Evolutionary conservation across 2,888 invertebrate species (phyloP).

Genomic region (Periphyllus acericola): DNA sequence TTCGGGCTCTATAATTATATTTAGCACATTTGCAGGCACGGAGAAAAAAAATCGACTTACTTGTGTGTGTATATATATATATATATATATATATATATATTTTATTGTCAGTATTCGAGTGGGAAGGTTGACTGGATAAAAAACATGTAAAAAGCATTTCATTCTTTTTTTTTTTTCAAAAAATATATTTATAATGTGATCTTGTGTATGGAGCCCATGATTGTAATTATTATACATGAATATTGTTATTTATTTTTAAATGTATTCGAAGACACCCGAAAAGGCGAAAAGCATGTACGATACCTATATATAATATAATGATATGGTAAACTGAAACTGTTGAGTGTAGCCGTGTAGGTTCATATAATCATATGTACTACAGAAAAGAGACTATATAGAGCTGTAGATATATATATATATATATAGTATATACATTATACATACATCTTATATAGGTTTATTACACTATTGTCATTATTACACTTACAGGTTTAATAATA

Average conservation of each 20-base stretch:
- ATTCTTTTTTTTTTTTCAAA: background rate
- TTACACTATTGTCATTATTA: too few species aligned
- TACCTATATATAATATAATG: background rate
- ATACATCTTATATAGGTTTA: too few species aligned
- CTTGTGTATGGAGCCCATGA: background rate
- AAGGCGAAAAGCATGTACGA: background rate
- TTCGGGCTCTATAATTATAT: slow-evolving; percentile 46
- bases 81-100: too few species aligned
- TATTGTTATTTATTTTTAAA: background rate
- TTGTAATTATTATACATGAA: slow-evolving; percentile 16
- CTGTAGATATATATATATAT: too few species aligned
- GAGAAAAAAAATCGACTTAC: slow-evolving; percentile 33
- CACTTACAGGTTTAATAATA: too few species aligned
- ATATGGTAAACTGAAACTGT: too few species aligned
- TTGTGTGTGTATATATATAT: too few species aligned
- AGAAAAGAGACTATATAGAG: too few species aligned
- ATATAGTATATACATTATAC: too few species aligned
- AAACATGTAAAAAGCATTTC: slow-evolving; percentile 45
- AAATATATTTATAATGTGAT: background rate
- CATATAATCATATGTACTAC: too few species aligned
- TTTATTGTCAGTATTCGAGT: slow-evolving; percentile 25
- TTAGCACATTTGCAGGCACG: slow-evolving; percentile 8
- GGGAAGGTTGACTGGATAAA: slow-evolving; percentile 20
- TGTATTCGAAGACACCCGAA: background rate
- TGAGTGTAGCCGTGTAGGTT: too few species aligned